Base-by-base conservation (phyloP, 2,797 vertebrate species). In the Moxostoma hubbsi region DNA sequence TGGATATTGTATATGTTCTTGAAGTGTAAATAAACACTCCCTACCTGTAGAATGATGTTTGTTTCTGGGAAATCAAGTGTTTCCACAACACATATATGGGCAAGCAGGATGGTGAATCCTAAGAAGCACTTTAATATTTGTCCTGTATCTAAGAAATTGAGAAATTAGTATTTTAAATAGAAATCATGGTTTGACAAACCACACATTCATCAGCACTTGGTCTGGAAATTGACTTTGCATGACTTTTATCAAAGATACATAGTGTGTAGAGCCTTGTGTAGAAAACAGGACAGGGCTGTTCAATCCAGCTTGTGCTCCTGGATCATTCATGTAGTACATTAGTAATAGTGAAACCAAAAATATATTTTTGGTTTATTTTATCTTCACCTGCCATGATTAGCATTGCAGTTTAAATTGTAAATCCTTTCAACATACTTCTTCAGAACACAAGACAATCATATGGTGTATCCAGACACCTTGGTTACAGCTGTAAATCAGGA, bases 11-110 rank as follows among this genome's bases (percentile, higher is more conserved):
- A 13, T 24, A 46, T 66, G 43, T 16, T 75, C 7, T 11, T 36
- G 7, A 7, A 5, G 43, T 57, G 1, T 45, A 61, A 68, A 68
- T 61, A 1, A 58, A 51, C 5, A 9, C 10, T n/a, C 2, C 65
- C n/a, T 62, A 77, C 75, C 75, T 69, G 54, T 64, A 76, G 69
- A 76, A 43, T 2, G 67, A 73, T 6, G 9, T 2, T 70, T 55
- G n/a, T 24, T 77, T 77, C 74, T 65, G 43, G 46, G 18, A 80
- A 70, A 66, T 75, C 49, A 57, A 77, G 74, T 70, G 81, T 82
- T 80, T 77, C 81, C 83, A 78, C 81, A 71, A 66, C 69, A 82
- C 70, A 82, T 7, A 15, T 49, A 11, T 77, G 72, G 0, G 64
- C 8, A 10, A 82, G 54, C 8, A 82, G 11, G 9, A 77, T 49